Conservation (phyloP, 2,113 vertebrate species). For the Pterophyllum scalare region DNA sequence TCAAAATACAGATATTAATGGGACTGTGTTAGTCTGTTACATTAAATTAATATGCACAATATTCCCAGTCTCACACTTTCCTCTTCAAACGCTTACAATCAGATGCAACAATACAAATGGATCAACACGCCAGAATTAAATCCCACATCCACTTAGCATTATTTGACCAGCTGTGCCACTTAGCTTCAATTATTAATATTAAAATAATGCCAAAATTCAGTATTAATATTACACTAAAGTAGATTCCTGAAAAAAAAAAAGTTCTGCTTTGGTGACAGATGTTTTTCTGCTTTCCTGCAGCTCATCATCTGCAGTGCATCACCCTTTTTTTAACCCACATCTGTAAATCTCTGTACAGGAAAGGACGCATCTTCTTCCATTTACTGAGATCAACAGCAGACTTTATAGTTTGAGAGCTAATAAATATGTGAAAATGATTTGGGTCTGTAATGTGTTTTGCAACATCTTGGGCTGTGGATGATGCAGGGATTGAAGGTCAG, state of each 20-base stretch:
- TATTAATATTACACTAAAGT: neutral
- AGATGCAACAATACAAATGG: neutral
- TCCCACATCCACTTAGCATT: neutral
- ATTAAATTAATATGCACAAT: neutral
- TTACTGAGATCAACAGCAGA: conserved; percentile 7
- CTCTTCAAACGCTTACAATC: neutral
- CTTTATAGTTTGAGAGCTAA: neutral
- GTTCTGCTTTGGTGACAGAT: neutral
- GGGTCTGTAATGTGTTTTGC: neutral
- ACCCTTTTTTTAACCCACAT: neutral
- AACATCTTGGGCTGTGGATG: neutral
- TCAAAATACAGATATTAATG: neutral
- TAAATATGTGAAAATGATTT: neutral
- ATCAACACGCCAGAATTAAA: neutral
- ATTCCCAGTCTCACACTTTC: neutral
- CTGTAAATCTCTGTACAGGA: neutral
- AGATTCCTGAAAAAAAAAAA: neutral
- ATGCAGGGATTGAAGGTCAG: neutral
- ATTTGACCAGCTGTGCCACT: neutral
- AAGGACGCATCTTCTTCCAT: neutral
- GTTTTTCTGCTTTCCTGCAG: neutral
- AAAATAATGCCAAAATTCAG: neutral
- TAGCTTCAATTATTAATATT: neutral
- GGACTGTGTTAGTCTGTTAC: neutral
- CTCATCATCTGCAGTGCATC: neutral